phyloP scores from a whole-genome alignment of 2,888 invertebrate genomes.

The Philaethria dido region DNA sequence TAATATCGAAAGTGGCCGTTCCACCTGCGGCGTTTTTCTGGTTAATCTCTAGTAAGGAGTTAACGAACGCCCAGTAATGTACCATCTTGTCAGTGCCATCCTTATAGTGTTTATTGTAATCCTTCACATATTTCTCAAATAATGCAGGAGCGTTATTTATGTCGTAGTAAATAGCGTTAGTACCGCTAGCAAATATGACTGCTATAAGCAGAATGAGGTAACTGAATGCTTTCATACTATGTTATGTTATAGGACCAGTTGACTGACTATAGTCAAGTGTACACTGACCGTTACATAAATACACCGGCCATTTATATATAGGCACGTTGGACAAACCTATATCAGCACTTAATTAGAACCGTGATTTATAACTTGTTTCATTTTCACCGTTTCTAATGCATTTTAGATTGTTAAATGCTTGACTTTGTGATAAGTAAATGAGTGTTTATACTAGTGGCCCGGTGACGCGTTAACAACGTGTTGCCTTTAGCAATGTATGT shows the following conservation, averaged over 20 bases:
- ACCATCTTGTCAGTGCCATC: not conserved
- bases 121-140: not conserved
- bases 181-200: not conserved
- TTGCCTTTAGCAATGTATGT: no score
- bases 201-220: not conserved
- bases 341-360: no score
- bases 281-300: not conserved
- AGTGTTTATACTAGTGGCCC: no score
- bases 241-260: not conserved
- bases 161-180: not conserved
- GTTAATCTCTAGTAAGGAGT: not conserved
- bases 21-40: not conserved
- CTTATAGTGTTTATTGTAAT: slow-evolving; percentile 4
- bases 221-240: not conserved
- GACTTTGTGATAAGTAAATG: not conserved
- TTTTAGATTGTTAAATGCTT: not conserved
- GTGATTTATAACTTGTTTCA: not conserved
- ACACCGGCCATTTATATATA: no score
- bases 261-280: not conserved
- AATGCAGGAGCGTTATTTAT: slow-evolving; percentile 2
- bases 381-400: not conserved
- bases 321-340: no score
- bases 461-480: no score
- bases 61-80: slow-evolving; percentile 1
- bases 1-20: not conserved